These are phyloP conservation scores for Hermaeophaga mercurialis DNA, from an alignment of 2,888 invertebrate genomes.

Conservation along the genomic window DNA sequence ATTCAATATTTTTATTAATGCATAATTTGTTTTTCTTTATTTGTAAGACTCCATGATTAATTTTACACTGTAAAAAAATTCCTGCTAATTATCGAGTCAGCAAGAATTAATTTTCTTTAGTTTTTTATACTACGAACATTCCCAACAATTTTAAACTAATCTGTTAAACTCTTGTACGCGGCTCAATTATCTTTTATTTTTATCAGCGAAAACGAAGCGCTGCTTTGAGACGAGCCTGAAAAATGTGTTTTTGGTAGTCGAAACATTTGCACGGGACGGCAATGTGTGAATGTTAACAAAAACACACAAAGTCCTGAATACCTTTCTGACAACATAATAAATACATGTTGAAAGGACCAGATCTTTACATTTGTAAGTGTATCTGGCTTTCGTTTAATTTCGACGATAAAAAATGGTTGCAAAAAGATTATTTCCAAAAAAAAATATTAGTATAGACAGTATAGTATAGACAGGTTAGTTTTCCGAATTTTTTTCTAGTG, in stretches of 20 bases:
- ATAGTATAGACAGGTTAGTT: too few species aligned
- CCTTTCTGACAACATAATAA: constrained; percentile 25
- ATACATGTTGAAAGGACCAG: constrained; percentile 17
- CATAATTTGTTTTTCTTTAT: too few species aligned
- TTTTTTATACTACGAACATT: constrained; percentile 6
- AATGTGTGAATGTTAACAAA: constrained; percentile 46
- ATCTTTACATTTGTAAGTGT: constrained; percentile 15
- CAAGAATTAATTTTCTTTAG: background rate
- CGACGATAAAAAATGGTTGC: too few species aligned
- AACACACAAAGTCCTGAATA: constrained; percentile 23
- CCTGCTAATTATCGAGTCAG: too few species aligned
- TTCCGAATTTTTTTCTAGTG: too few species aligned
- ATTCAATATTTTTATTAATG: too few species aligned
- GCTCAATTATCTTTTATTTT: constrained; percentile 10
- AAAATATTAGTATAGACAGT: too few species aligned
- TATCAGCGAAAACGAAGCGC: background rate
- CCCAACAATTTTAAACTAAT: constrained; percentile 1
- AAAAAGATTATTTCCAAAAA: too few species aligned
- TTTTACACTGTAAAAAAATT: too few species aligned
- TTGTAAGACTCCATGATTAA: too few species aligned
- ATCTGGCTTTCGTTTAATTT: constrained; percentile 5
- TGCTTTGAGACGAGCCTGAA: constrained; percentile 35
- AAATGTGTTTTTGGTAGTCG: constrained; percentile 51
- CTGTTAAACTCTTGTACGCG: constrained; percentile 11
- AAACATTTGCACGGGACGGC: constrained; percentile 53